Evolutionary conservation across 2,797 vertebrate species (phyloP).

Genomic region (Gambusia yucatana): DNA sequence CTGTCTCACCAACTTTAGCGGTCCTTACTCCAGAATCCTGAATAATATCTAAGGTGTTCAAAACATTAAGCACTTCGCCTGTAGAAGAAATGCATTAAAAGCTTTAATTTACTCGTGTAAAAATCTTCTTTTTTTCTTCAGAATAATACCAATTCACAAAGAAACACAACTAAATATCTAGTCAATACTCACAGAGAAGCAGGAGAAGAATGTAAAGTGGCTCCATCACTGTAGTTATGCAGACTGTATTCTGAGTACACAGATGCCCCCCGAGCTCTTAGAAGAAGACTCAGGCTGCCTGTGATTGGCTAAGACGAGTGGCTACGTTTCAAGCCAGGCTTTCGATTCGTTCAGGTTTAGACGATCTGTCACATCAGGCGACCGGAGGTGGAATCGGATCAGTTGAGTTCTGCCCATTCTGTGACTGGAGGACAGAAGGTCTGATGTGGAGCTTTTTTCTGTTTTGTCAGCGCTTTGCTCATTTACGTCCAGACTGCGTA

Average conservation of each 20-base stretch:
- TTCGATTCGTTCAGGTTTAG: conserved; percentile 8
- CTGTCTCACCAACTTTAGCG: conserved; percentile 37
- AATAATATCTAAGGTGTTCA: background rate
- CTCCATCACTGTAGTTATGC: conserved; percentile 46
- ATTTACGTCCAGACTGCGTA: background rate
- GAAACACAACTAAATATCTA: background rate
- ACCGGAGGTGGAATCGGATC: background rate
- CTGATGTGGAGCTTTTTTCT: background rate
- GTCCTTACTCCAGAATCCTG: conserved; percentile 35
- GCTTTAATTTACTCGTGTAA: background rate
- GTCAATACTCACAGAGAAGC: conserved; percentile 52
- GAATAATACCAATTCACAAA: background rate
- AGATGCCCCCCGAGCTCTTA: conserved; percentile 25
- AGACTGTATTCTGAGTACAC: conserved; percentile 10
- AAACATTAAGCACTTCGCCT: conserved; percentile 16
- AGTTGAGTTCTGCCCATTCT: background rate
- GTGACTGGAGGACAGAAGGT: background rate
- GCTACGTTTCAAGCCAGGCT: conserved; percentile 10
- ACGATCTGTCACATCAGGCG: conserved; percentile 4
- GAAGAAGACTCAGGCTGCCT: conserved; percentile 27
- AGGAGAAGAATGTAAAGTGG: conserved; percentile 20
- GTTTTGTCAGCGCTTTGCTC: background rate
- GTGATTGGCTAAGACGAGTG: conserved; percentile 56
- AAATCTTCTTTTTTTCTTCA: accelerated
- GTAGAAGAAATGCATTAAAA: background rate